Evolutionary conservation across 2,113 vertebrate species (phyloP), one percentile per base, ranked within the genome.

Genomic region (Brachyistius frenatus): DNA sequence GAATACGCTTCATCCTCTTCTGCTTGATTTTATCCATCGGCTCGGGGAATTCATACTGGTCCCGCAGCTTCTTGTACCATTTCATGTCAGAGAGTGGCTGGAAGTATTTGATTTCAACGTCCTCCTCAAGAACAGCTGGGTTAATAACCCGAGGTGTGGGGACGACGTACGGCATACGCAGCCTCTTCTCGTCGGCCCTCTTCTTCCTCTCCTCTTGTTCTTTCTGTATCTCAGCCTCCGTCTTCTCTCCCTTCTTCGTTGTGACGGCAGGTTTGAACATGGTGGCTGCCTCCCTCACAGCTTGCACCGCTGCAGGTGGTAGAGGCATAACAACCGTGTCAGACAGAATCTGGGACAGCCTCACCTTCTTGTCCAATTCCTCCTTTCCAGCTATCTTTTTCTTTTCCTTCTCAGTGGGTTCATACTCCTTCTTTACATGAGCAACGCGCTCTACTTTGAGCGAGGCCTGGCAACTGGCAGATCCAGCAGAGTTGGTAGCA

Each of bases 1-100:
- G 96, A 79, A 99, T 99, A 47, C 97, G 97, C 85, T 98, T 99
- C 91, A 96, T 96, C 67, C 97, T 95, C 86, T 98, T 99, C 91
- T 98, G 96, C 44, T 91, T 92, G 46, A 96, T 92, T 86, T 96
- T 96, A 6, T 99, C 98, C 67, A 98, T 94, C 57, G 97, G 97
- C 82, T 96, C 98, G 35, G 98, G 98, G 95, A 99, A 98, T 93
- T 99, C 98, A 1, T 96, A 99, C 23, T 99, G 97, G 88, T 99
- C 98, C 54, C 98, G 91, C n/a, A 99, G 88, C 81, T 94, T 98
- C 93, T 97, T 99, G 87, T 99, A 99, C 98, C 98, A 99, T 84
- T 98, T 99, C 97, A 99, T 98, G 82, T 99, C 97, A 63, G 98
- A 99, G 78, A 98, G 93, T 16, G 98, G 98, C 81, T 96, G 94